Base-by-base conservation (phyloP, 35 echinoderm and acorn worm species). In the Acanthaster planci region DNA sequence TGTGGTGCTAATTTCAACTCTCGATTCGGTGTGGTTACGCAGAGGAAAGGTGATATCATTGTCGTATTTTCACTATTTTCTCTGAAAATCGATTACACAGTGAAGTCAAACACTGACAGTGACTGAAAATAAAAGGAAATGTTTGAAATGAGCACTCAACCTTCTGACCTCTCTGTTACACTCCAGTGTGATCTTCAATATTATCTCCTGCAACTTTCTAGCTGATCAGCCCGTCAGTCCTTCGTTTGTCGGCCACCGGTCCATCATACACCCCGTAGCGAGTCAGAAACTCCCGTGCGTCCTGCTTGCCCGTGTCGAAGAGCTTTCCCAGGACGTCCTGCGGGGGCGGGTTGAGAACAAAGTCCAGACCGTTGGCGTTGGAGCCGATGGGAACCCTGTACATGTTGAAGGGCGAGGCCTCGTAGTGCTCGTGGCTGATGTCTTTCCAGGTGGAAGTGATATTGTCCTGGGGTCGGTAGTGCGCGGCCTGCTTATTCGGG, bases 391-490 rank as follows among this genome's bases (percentile, higher is more conserved):
- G 64, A 30, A 87, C 85, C 15, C 90, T 81, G 42, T 81, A 92
- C 90, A 92, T 92, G 59, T 92, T 86, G 84, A 60, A 87, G 0
- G 90, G 90, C 9, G 79, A 56, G 32, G 52, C 29, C 15, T 81
- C 76, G 57, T 80, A 87, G n/a, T 79, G 86, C 36, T 92, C 90
- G 9, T 78, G 32, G 78, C 90, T 86, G 90, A 92, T 64, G 84
- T 92, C 90, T 52, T 84, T 84, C 77, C 85, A 85, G 36, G 56
- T 77, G 17, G 84, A 38, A 8, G 90, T 92, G 55, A 92, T 51
- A n/a, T 92, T 92, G 78, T 92, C 90, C 30, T 67, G 84, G 1
- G 90, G 83, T 18, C 67, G 56, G 26, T 32, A 37, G 29, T 87
- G 79, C 36, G 84, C 84, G 26, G 84, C 84, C 52, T 85, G 52